phyloP scores from a whole-genome alignment of 2,797 vertebrate species.

The Novumbra hubbsi region DNA sequence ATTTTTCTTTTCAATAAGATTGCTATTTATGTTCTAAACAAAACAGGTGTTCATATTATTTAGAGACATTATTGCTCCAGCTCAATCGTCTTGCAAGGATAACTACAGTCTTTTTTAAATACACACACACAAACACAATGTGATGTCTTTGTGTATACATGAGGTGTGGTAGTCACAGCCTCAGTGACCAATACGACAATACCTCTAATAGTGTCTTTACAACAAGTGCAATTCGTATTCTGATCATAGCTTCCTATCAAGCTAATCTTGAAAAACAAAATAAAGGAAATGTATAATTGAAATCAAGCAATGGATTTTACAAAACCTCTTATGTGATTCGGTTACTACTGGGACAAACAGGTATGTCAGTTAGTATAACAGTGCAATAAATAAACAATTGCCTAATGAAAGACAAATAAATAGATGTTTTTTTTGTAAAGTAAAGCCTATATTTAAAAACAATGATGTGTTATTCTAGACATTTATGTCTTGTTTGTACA shows the following conservation, averaged over 20 bases:
- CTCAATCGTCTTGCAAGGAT: too few species aligned
- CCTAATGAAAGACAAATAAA: too few species aligned
- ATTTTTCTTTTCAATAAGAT: too few species aligned
- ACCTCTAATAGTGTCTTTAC: too few species aligned
- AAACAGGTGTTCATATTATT: too few species aligned
- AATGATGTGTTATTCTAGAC: neutral
- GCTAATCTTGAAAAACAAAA: too few species aligned
- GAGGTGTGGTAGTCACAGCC: conserved; percentile 49
- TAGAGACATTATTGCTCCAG: too few species aligned
- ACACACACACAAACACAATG: neutral
- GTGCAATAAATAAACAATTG: neutral
- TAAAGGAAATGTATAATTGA: neutral
- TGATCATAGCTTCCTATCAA: neutral
- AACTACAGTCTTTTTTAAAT: neutral
- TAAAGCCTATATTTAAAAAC: neutral
- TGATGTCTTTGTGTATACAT: conserved; percentile 43
- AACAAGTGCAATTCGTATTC: too few species aligned
- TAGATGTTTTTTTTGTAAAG: too few species aligned
- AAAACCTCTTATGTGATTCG: neutral
- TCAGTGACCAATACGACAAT: neutral
- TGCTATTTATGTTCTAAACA: too few species aligned
- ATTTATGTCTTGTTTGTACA: neutral
- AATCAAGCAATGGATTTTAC: neutral
- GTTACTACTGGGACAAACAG: neutral
- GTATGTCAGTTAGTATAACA: neutral